A percentile compares a stretch with the other conserved stretches of the same genome.
Evolutionary conservation across 2,113 vertebrate genomes (phyloP).

Genomic region (Anoura caudifer): DNA sequence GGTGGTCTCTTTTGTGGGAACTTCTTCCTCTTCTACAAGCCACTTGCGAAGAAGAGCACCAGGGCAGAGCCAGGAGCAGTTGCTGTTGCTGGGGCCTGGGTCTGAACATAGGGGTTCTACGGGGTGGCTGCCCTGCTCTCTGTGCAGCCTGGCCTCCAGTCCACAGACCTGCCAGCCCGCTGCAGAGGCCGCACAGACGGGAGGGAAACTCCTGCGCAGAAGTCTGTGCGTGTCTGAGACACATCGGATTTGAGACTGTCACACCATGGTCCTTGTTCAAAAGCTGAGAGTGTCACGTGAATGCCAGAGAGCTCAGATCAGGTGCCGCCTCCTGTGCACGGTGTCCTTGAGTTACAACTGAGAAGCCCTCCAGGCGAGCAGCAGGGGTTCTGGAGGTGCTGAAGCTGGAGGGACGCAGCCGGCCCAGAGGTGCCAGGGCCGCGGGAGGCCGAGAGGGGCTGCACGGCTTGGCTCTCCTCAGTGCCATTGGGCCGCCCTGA

Average conservation of each 20-base stretch:
- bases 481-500: neutral
- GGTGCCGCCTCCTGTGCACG: rapidly evolving
- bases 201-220: neutral
- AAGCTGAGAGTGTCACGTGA: too few relatives aligned
- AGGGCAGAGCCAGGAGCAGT: neutral
- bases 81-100: neutral
- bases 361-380: neutral
- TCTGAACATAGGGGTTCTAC: neutral
- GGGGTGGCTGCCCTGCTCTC: neutral
- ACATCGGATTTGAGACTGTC: rapidly evolving
- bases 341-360: rapidly evolving
- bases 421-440: rapidly evolving
- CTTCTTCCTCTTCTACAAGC: neutral
- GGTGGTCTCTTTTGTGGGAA: neutral
- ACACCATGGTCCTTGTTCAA: neutral
- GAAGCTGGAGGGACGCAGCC: rapidly evolving
- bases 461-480: neutral
- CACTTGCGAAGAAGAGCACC: neutral
- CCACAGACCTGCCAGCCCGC: neutral
- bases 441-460: neutral
- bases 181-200: too few relatives aligned
- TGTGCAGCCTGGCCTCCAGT: rapidly evolving
- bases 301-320: neutral
- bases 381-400: neutral
- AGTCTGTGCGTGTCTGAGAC: neutral